Conservation (phyloP, 2,113 vertebrate species). For the Motacilla tschutschensis region DNA sequence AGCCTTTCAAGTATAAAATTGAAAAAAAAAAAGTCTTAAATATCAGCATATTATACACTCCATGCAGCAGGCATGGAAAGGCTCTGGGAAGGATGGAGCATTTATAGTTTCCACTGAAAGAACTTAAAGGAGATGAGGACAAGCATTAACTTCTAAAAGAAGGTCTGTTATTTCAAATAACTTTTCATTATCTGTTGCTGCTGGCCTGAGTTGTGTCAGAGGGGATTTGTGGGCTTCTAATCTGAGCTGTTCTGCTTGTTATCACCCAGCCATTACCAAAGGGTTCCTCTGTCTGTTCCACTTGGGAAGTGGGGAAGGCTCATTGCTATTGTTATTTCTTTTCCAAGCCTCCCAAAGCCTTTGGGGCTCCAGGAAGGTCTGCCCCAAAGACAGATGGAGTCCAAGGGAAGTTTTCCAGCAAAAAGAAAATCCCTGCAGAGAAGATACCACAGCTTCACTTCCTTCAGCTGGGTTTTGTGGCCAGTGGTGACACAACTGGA, state of each 20-base stretch:
- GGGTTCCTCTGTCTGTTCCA: background rate
- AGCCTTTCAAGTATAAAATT: background rate
- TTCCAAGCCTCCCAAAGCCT: background rate
- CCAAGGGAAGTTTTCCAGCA: background rate
- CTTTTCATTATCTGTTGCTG: background rate
- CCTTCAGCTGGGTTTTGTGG: background rate
- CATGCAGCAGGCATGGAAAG: background rate
- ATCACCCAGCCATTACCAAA: background rate
- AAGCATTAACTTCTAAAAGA: slow-evolving; percentile 4
- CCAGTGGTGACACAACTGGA: background rate
- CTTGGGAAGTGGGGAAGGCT: background rate
- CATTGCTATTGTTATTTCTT: background rate
- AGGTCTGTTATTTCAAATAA: background rate
- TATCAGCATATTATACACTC: background rate
- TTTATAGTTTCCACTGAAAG: background rate
- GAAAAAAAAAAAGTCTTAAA: background rate
- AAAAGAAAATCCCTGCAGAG: background rate
- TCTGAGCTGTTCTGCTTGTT: background rate
- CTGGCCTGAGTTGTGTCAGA: background rate
- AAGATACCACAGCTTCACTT: background rate
- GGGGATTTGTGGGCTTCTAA: background rate
- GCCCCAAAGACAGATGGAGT: background rate
- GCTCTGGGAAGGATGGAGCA: background rate
- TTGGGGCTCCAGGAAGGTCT: background rate
- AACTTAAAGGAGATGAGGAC: background rate